Conservation (phyloP, 2,797 vertebrate genomes). For the Epinephelus awoara region DNA sequence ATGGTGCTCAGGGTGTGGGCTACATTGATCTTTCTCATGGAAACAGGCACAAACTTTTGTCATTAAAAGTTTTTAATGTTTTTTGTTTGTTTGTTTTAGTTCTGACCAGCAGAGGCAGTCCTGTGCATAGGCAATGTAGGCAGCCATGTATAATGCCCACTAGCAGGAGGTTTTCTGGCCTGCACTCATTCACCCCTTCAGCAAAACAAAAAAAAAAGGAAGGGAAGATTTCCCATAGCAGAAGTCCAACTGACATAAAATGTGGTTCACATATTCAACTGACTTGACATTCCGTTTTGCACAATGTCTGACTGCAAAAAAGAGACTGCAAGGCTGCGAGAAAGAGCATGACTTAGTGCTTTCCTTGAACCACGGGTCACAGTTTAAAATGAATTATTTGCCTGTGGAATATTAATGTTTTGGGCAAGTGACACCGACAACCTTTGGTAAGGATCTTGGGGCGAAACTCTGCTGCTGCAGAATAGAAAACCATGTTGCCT, state of each 20-base stretch:
- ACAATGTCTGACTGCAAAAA: constrained; percentile 32
- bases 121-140: background rate
- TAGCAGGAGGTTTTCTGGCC: background rate
- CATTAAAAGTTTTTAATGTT: background rate
- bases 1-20: background rate
- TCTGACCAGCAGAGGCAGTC: constrained; percentile 1
- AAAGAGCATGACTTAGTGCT: constrained; percentile 56
- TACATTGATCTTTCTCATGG: background rate
- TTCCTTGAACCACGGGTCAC: constrained; percentile 64
- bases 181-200: constrained; percentile 15
- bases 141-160: background rate
- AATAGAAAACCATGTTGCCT: constrained; percentile 32
- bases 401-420: constrained; percentile 61
- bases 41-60: constrained; percentile 3
- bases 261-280: constrained; percentile 25
- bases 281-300: constrained; percentile 38
- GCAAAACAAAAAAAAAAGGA: background rate
- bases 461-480: constrained; percentile 8
- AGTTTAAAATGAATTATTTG: constrained; percentile 58
- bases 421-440: constrained; percentile 42
- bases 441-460: constrained; percentile 37
- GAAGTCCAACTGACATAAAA: constrained; percentile 22
- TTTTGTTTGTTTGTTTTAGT: background rate
- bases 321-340: constrained; percentile 21
- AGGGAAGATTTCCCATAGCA: background rate